phyloP scores from a whole-genome alignment of 2,113 vertebrate genomes.

The Phaetusa simplex region DNA sequence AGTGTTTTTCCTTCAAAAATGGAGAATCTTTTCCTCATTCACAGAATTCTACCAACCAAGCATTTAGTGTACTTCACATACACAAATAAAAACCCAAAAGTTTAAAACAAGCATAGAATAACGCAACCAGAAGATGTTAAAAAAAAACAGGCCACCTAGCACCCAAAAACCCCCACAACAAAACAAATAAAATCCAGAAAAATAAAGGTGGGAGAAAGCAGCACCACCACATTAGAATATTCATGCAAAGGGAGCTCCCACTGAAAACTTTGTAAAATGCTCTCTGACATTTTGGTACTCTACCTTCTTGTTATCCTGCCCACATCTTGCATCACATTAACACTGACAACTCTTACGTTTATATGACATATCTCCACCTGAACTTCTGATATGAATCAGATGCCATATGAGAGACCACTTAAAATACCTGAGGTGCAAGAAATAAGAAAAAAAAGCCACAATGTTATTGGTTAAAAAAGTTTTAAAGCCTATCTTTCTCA shows the following conservation, averaged over 20 bases:
- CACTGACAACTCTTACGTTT: not conserved
- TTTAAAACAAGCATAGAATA: not conserved
- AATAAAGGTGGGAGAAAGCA: not conserved
- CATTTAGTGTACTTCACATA: not conserved
- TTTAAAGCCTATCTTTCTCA: not conserved
- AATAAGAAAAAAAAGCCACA: not conserved
- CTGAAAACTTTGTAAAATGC: not conserved
- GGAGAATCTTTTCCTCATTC: not conserved
- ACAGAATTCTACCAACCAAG: not conserved
- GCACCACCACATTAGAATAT: not conserved
- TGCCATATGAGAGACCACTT: not conserved
- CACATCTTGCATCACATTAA: not conserved
- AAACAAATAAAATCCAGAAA: not conserved
- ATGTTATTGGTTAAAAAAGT: not conserved
- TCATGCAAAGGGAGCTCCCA: not conserved
- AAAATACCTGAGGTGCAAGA: not conserved
- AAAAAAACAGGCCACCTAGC: not conserved
- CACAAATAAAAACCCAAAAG: not conserved
- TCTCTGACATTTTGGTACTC: not conserved
- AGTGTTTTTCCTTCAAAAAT: not conserved
- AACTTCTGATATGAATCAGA: not conserved
- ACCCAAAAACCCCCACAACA: accelerated
- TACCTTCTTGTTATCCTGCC: not conserved
- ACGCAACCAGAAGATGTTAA: not conserved
- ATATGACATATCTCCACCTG: not conserved